Conservation (phyloP, 2,888 invertebrate genomes). For the Dioctria rufipes region DNA sequence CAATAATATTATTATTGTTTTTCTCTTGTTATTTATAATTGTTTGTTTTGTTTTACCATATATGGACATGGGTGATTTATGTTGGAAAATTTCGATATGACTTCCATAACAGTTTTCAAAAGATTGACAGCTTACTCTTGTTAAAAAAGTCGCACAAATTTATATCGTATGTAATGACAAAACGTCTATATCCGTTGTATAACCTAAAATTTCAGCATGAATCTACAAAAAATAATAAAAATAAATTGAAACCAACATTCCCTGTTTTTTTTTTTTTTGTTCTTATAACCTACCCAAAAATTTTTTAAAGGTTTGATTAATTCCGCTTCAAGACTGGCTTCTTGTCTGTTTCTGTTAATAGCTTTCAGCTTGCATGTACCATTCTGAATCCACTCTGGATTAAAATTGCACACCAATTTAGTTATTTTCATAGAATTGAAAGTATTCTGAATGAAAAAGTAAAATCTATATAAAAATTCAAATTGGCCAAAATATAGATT, state of each 20-base stretch:
- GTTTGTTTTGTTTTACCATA: not conserved
- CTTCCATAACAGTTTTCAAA: not conserved
- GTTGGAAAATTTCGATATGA: not conserved
- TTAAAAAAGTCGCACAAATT: constrained; percentile 9
- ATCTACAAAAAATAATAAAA: not conserved
- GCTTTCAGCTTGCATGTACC: constrained; percentile 15
- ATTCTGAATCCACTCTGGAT: constrained; percentile 24
- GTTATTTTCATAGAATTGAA: constrained; percentile 16
- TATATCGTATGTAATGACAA: not conserved
- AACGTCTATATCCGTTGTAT: not conserved
- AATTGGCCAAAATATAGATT: too few species aligned
- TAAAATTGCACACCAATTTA: not conserved
- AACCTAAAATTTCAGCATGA: not conserved
- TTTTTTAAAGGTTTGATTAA: not conserved
- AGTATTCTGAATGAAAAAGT: not conserved
- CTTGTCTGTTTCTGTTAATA: not conserved
- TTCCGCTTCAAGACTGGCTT: not conserved
- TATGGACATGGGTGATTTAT: constrained; percentile 18
- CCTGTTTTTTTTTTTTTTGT: too few species aligned
- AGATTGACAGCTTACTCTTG: not conserved
- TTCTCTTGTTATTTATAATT: not conserved
- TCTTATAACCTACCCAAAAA: not conserved
- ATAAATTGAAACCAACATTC: too few species aligned
- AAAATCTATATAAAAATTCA: not conserved
- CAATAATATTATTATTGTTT: not conserved